Percentiles rank a stretch among this genome's conserved stretches.
These are phyloP conservation scores for Ficedula albicollis DNA, from an alignment of 2,797 vertebrate species.

Conservation along the genomic window DNA sequence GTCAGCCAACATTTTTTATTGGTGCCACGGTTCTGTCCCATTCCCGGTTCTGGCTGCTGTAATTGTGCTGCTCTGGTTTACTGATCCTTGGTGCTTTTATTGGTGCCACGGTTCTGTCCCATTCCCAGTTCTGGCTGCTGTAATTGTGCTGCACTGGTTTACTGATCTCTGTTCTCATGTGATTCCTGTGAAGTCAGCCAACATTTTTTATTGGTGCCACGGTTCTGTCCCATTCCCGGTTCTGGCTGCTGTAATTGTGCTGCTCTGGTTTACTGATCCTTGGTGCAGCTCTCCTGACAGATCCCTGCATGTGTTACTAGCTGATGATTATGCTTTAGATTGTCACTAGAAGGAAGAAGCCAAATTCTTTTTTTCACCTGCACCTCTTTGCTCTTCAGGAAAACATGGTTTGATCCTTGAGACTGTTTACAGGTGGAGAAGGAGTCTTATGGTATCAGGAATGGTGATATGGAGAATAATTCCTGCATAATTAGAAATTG, in stretches of 20 bases:
- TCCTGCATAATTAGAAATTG: background rate
- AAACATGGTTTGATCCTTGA: background rate
- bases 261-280: background rate
- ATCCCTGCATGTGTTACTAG: background rate
- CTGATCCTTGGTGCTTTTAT: background rate
- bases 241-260: background rate
- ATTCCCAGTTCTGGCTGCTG: too few relatives aligned
- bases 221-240: background rate
- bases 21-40: fast-evolving
- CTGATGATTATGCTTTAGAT: background rate
- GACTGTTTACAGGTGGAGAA: background rate
- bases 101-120: too few relatives aligned
- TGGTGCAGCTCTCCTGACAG: background rate
- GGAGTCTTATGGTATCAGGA: background rate
- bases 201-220: background rate
- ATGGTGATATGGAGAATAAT: background rate
- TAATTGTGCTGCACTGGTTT: too few relatives aligned
- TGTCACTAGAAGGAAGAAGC: background rate
- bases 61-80: background rate
- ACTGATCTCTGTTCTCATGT: too few relatives aligned
- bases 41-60: background rate
- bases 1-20: background rate
- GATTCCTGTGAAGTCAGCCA: background rate
- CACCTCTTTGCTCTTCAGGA: background rate
- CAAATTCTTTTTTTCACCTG: background rate